phyloP scores from a whole-genome alignment of 30 jellyfish, hydroid and myxozoan genomes.

The Hydra vulgaris region DNA sequence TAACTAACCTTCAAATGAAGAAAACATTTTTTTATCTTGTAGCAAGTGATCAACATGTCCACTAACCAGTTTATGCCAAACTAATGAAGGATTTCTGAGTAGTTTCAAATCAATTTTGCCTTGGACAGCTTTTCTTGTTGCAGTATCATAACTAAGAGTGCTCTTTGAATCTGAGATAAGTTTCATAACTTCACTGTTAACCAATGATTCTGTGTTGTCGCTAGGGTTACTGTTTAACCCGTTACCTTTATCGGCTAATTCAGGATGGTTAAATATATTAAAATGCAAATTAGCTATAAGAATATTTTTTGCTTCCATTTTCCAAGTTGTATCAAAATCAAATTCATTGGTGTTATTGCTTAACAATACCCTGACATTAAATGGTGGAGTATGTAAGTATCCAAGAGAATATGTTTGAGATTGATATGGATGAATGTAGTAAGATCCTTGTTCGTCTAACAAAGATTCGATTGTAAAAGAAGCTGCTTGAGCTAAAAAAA shows the following conservation, averaged over 20 bases:
- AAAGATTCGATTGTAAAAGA: background rate
- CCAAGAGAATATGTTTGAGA: background rate
- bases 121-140: background rate
- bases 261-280: slow-evolving; percentile 2
- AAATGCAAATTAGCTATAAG: background rate
- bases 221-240: background rate
- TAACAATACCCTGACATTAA: background rate
- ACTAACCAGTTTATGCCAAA: background rate
- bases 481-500: background rate
- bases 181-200: background rate
- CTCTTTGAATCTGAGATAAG: background rate
- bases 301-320: background rate
- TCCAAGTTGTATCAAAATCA: slow-evolving; percentile 7
- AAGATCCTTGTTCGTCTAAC: background rate
- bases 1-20: background rate
- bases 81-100: background rate
- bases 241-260: background rate
- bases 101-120: background rate
- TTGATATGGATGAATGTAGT: background rate
- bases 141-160: background rate
- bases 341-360: slow-evolving; percentile 3
- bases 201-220: background rate
- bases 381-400: background rate
- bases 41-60: background rate
- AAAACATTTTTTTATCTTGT: background rate